These are phyloP conservation scores for Drosophila jambulina DNA, from an alignment of 1,140 invertebrate genomes.

Conservation along the genomic window DNA sequence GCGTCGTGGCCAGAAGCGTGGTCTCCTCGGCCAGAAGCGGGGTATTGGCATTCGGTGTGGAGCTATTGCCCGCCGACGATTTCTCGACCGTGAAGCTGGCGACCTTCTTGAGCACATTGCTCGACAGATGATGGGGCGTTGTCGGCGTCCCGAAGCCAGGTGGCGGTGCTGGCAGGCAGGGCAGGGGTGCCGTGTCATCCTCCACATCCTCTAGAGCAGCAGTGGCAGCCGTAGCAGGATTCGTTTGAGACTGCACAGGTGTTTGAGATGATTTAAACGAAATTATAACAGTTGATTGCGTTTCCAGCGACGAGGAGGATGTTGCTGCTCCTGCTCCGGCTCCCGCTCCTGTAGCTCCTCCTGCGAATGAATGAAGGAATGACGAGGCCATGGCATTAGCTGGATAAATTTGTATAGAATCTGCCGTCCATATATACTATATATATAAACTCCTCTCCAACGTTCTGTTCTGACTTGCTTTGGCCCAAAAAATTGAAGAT, in stretches of 20 bases:
- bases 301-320: constrained; percentile 67
- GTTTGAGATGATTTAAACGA: constrained; percentile 85
- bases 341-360: constrained; percentile 28
- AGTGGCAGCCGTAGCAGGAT: constrained; percentile 10
- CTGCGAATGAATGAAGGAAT: constrained; percentile 54
- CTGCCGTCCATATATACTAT: constrained; percentile 11
- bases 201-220: constrained; percentile 12
- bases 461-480: constrained; percentile 1
- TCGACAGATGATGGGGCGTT: constrained; percentile 73
- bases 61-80: constrained; percentile 59
- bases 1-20: constrained; percentile 53
- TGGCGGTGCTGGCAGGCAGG: constrained; percentile 44
- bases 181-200: constrained; percentile 51
- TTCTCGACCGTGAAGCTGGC: constrained; percentile 92
- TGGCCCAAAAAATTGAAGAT: constrained; percentile 33
- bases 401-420: constrained; percentile 60
- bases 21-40: constrained; percentile 45
- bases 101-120: constrained; percentile 92
- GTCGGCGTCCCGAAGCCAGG: constrained; percentile 85
- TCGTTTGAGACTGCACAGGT: constrained; percentile 81
- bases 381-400: constrained; percentile 58
- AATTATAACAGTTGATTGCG: constrained; percentile 85
- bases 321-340: constrained; percentile 38
- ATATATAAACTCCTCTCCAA: neutral
- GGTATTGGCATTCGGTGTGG: constrained; percentile 39